These are phyloP conservation scores for Anarsia innoxiella DNA, from an alignment of 2,888 invertebrate genomes.

Conservation along the genomic window DNA sequence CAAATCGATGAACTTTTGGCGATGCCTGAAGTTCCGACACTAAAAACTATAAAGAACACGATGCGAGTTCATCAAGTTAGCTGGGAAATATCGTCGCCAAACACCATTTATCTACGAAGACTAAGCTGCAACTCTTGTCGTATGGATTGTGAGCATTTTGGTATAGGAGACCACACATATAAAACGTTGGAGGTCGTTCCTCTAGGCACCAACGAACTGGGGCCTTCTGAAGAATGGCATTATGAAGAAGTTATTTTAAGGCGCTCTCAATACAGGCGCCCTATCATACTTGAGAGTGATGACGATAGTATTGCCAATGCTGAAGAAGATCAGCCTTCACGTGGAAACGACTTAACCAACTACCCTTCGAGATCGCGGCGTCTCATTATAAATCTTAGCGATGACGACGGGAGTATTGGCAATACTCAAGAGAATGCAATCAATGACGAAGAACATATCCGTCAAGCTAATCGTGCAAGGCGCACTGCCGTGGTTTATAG, in stretches of 20 bases:
- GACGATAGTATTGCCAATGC: no score
- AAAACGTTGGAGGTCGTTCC: no score
- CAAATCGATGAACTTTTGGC: neutral
- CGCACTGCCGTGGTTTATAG: neutral
- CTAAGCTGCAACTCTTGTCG: neutral
- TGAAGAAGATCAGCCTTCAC: no score
- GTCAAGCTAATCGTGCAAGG: no score
- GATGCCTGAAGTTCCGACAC: neutral
- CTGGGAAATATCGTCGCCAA: neutral
- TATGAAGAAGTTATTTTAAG: neutral
- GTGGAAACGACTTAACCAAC: no score
- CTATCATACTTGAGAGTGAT: no score
- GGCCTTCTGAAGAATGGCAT: neutral
- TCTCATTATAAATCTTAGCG: no score
- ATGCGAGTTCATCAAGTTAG: neutral
- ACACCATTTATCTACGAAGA: neutral
- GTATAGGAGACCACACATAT: neutral
- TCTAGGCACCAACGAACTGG: neutral
- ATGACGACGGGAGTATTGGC: no score
- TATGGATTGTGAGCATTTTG: neutral
- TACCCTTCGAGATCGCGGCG: no score
- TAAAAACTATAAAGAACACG: neutral
- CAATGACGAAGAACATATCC: no score
- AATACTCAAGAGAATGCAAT: no score
- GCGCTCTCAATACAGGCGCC: no score